Base-by-base conservation (phyloP, 2,888 invertebrate genomes). In the Matsumyia berberina region DNA sequence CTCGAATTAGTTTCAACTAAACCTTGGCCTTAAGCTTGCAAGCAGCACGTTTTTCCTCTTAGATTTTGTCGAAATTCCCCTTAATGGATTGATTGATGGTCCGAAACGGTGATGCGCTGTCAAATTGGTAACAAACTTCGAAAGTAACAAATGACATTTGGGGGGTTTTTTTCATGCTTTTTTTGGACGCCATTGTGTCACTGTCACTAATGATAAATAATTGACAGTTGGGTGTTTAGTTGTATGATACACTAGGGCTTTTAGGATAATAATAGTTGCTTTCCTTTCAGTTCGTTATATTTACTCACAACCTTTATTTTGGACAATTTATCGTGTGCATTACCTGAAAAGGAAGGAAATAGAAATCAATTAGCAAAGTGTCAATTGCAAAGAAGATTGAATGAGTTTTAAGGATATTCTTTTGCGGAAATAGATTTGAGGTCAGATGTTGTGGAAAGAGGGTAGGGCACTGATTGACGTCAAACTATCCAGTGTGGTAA, bases 81-180 rank as follows among this genome's bases (percentile, higher is more conserved):
- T 29, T 78, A 78, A 78, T 78, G 62, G 77, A 78, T 70, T 78
- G 77, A 78, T 78, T 62, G 77, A 78, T 62, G 62, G 42, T 44
- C 69, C 62, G 44, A 53, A 60, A 60, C 62, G 37, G 62, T 78
- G 62, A 78, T 70, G 62, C 44, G 24, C 53, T 78, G 62, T 62
- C 69, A 78, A 78, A 78, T 78, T 70, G 62, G 55, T 33, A 80
- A 69, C 55, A 37, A 62, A 74, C 24, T 72, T 55, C 11, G 53
- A 24, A 46, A 70, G 70, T 78, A 35, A 66, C 62, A 62, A 62
- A 80, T 80, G 74, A 74, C 62, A 55, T 55, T 37, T 17, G 24
- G n/a, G 33, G 19, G 35, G 12, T 0, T 62, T 62, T 8, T 5
- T 42, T 42, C 42, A 42, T 60, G n/a, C 2, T 60, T 39, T 9